A percentile compares a stretch with the other conserved stretches of the same genome.
phyloP scores from a whole-genome alignment of 2,888 invertebrate genomes.

The Nematopogon swammerdamellus region DNA sequence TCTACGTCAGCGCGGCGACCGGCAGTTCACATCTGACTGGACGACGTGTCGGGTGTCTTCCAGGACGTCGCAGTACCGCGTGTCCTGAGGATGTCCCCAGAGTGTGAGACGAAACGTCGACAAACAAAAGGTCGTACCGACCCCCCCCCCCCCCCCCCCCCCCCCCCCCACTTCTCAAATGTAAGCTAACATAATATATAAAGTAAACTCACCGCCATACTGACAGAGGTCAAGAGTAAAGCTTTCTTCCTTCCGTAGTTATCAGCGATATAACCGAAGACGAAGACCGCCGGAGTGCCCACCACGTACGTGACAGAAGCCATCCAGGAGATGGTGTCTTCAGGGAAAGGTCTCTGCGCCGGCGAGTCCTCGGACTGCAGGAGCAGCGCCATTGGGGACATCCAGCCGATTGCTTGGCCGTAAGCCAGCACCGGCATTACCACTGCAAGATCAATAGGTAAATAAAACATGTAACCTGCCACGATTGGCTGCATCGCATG shows the following conservation, averaged over 20 bases:
- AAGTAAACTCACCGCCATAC: slow-evolving; percentile 33
- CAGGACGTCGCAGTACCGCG: too few relatives aligned
- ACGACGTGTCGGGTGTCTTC: too few relatives aligned
- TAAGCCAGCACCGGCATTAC: slow-evolving; percentile 52
- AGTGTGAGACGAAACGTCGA: too few relatives aligned
- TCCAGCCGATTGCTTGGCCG: slow-evolving; percentile 54
- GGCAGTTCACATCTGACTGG: too few relatives aligned
- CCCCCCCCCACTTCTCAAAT: too few relatives aligned
- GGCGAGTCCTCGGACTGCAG: slow-evolving; percentile 45
- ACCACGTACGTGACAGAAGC: slow-evolving; percentile 54
- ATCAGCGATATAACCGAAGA: slow-evolving; percentile 51
- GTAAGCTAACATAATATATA: too few relatives aligned
- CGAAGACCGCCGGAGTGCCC: slow-evolving; percentile 49
- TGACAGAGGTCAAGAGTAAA: slow-evolving; percentile 35
- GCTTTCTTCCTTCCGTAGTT: slow-evolving; percentile 51
- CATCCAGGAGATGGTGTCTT: slow-evolving; percentile 53
- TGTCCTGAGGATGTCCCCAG: too few relatives aligned
- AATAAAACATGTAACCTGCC: slow-evolving; percentile 5
- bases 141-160: too few relatives aligned
- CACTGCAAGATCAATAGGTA: slow-evolving; percentile 47
- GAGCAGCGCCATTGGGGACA: slow-evolving; percentile 51
- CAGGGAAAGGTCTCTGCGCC: slow-evolving; percentile 33
- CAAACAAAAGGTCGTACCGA: too few relatives aligned
- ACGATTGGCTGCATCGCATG: too few relatives aligned
- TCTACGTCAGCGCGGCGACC: too few relatives aligned